A percentile compares a stretch with the other conserved stretches of the same genome.
Conservation (phyloP, 2,797 vertebrate species). For the Anabas testudineus region DNA sequence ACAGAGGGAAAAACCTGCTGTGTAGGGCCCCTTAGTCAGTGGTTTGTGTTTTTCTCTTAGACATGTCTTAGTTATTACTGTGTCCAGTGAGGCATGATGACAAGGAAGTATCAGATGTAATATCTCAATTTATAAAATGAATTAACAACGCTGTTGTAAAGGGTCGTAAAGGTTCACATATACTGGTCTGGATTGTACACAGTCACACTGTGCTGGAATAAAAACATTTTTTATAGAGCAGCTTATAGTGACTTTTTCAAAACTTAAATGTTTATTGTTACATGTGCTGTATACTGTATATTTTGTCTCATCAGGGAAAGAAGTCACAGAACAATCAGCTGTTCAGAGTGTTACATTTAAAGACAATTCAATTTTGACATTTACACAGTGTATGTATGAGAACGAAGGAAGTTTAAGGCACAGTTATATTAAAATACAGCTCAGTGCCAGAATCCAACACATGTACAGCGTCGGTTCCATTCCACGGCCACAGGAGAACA, state of each 20-base stretch:
- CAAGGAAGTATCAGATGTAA: too few relatives aligned
- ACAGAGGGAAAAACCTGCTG: neutral
- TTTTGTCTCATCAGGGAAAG: neutral
- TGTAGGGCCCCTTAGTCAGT: neutral
- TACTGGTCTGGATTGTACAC: neutral
- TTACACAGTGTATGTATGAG: neutral
- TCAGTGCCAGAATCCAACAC: neutral
- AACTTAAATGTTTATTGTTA: too few relatives aligned
- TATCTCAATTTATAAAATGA: neutral
- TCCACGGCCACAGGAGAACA: neutral
- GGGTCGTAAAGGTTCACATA: neutral
- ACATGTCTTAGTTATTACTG: too few relatives aligned
- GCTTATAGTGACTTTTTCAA: too few relatives aligned
- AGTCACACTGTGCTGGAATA: neutral
- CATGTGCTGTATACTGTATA: neutral
- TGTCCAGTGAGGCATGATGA: too few relatives aligned
- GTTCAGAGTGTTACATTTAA: neutral
- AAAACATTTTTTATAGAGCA: too few relatives aligned
- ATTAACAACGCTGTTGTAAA: neutral
- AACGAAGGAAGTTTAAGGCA: slow-evolving; percentile 2
- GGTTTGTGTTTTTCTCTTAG: too few relatives aligned
- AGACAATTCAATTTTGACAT: slow-evolving; percentile 7
- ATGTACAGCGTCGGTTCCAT: neutral
- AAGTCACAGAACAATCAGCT: slow-evolving; percentile 2
- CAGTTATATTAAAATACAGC: too few relatives aligned